A percentile compares a stretch with the other conserved stretches of the same genome.
Conservation (phyloP, 2,888 invertebrate species). For the Gandaritis pyraliata region DNA sequence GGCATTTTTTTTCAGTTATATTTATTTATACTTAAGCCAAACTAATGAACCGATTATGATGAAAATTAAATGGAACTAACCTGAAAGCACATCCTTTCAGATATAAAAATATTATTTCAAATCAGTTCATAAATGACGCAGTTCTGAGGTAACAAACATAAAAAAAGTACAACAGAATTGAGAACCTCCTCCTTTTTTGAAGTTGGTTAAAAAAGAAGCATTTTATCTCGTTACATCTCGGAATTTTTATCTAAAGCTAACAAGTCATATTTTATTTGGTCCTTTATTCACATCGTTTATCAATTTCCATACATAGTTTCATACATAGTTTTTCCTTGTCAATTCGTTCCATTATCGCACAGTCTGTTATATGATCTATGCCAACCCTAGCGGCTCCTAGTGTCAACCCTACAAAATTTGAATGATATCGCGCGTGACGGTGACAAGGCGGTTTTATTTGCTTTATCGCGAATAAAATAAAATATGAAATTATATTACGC, state of each 20-base stretch:
- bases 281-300: slow-evolving; percentile 8
- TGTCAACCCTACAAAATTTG: slow-evolving; percentile 43
- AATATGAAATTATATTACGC: slow-evolving; percentile 23
- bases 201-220: not conserved
- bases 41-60: too few species aligned
- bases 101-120: too few species aligned
- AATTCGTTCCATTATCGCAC: slow-evolving; percentile 24
- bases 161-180: too few species aligned
- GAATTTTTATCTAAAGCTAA: not conserved
- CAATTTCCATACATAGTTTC: slow-evolving; percentile 8
- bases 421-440: slow-evolving; percentile 41
- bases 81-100: too few species aligned
- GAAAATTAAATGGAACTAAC: too few species aligned
- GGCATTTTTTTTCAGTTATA: too few species aligned
- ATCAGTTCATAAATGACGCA: too few species aligned
- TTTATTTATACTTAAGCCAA: too few species aligned
- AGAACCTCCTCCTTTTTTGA: too few species aligned
- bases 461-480: slow-evolving; percentile 28
- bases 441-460: slow-evolving; percentile 42
- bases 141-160: too few species aligned
- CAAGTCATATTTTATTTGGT: slow-evolving; percentile 8
- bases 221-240: not conserved
- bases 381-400: slow-evolving; percentile 40
- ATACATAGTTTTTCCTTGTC: slow-evolving; percentile 19
- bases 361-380: slow-evolving; percentile 32